Conservation (phyloP, 2,888 invertebrate species). For the Dorcus hopei region DNA sequence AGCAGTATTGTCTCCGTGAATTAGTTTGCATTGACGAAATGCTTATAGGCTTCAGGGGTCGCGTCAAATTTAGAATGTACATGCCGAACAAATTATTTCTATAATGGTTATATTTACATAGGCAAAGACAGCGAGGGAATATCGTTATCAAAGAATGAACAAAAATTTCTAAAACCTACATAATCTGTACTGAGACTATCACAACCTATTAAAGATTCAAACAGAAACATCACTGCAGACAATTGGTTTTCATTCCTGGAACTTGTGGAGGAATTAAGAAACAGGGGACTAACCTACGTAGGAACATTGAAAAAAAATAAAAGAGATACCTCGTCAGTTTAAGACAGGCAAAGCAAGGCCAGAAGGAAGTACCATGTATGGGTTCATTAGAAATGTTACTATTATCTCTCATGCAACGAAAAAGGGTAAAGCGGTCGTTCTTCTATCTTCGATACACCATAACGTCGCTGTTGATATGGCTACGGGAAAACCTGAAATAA, state of each 20-base stretch:
- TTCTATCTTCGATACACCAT: background rate
- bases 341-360: conserved; percentile 23
- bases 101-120: background rate
- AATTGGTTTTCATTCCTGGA: conserved; percentile 30
- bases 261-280: conserved; percentile 19
- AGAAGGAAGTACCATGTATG: conserved; percentile 17
- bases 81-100: background rate
- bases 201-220: too few relatives aligned
- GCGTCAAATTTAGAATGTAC: background rate
- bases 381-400: conserved; percentile 26
- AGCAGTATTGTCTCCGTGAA: background rate
- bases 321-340: conserved; percentile 33
- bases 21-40: background rate
- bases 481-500: background rate
- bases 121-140: conserved; percentile 16
- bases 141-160: conserved; percentile 12
- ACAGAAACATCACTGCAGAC: conserved; percentile 31
- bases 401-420: conserved; percentile 9
- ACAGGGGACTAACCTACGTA: conserved; percentile 23
- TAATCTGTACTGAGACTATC: conserved; percentile 4
- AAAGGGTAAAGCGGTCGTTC: background rate
- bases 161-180: conserved; percentile 19
- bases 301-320: conserved; percentile 35
- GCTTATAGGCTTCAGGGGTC: conserved; percentile 4
- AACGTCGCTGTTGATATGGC: background rate